Percentiles rank a stretch among this genome's conserved stretches.
Evolutionary conservation across 1,140 invertebrate genomes (phyloP).

Genomic region (Planococcus citri): DNA sequence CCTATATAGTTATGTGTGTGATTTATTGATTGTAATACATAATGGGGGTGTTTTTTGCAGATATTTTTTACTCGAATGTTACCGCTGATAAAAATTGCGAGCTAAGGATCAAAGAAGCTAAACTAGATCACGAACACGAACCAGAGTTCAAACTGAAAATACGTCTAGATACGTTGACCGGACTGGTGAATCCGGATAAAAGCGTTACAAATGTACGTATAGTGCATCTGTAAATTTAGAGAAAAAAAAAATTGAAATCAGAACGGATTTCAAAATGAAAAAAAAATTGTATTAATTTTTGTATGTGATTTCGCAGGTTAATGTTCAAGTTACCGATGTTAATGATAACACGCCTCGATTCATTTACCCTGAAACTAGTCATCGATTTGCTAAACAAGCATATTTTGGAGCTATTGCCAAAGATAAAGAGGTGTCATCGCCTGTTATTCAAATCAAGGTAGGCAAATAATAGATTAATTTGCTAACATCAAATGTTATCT

Average conservation of each 20-base stretch:
- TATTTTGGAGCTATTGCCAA: constrained; percentile 60
- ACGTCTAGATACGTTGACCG: constrained; percentile 57
- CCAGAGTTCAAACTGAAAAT: constrained; percentile 62
- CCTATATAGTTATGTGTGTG: neutral
- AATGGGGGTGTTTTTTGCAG: constrained; percentile 33
- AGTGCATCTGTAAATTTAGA: too few species aligned
- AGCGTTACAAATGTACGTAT: constrained; percentile 46
- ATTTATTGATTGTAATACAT: too few species aligned
- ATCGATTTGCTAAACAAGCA: constrained; percentile 38
- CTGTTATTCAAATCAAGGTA: constrained; percentile 58
- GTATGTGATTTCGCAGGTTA: constrained; percentile 39
- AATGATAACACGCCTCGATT: constrained; percentile 80
- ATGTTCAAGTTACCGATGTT: constrained; percentile 67
- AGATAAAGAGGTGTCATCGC: constrained; percentile 51
- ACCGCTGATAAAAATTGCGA: constrained; percentile 68
- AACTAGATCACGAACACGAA: constrained; percentile 59
- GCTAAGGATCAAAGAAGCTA: constrained; percentile 46
- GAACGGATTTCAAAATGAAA: too few species aligned
- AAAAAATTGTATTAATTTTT: neutral
- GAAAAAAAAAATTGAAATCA: too few species aligned
- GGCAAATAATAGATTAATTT: constrained; percentile 22
- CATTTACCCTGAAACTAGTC: constrained; percentile 45
- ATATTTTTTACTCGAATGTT: constrained; percentile 54
- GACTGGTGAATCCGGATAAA: constrained; percentile 58
- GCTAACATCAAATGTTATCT: too few species aligned